These are phyloP conservation scores for Trichogramma pretiosum DNA, from an alignment of 1,140 invertebrate genomes.

Conservation along the genomic window DNA sequence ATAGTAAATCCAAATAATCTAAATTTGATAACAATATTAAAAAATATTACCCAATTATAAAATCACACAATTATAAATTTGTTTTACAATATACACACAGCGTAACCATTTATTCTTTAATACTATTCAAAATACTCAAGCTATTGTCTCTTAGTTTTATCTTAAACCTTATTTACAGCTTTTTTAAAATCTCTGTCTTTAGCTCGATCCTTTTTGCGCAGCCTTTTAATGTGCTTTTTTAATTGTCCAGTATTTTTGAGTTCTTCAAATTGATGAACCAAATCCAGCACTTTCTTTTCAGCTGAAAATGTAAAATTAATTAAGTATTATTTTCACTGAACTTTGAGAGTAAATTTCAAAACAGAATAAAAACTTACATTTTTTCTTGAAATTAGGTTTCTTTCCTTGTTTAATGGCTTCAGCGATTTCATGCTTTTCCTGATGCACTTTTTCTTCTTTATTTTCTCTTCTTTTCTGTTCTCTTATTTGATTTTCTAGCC, in stretches of 20 bases:
- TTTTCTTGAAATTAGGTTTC: constrained; percentile 65
- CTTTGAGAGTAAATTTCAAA: too few species aligned
- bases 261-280: constrained; percentile 65
- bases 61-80: too few species aligned
- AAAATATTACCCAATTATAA: too few species aligned
- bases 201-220: constrained; percentile 61
- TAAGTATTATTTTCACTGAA: background rate
- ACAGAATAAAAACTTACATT: constrained; percentile 55
- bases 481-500: constrained; percentile 64
- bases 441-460: constrained; percentile 45
- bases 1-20: too few species aligned
- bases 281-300: constrained; percentile 55
- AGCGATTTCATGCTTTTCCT: constrained; percentile 49
- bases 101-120: too few species aligned
- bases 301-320: constrained; percentile 47
- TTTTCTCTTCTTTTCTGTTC: constrained; percentile 51
- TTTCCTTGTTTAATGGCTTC: constrained; percentile 55
- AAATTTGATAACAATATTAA: too few species aligned
- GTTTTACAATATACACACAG: too few species aligned
- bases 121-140: too few species aligned
- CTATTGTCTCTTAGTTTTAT: too few species aligned
- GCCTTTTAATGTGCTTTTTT: constrained; percentile 65
- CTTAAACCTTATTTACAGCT: too few species aligned
- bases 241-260: constrained; percentile 62
- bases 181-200: too few species aligned